Percentiles rank a stretch among this genome's conserved stretches.
These are phyloP conservation scores for Channa striata DNA, from an alignment of 2,797 vertebrate genomes.

Conservation along the genomic window DNA sequence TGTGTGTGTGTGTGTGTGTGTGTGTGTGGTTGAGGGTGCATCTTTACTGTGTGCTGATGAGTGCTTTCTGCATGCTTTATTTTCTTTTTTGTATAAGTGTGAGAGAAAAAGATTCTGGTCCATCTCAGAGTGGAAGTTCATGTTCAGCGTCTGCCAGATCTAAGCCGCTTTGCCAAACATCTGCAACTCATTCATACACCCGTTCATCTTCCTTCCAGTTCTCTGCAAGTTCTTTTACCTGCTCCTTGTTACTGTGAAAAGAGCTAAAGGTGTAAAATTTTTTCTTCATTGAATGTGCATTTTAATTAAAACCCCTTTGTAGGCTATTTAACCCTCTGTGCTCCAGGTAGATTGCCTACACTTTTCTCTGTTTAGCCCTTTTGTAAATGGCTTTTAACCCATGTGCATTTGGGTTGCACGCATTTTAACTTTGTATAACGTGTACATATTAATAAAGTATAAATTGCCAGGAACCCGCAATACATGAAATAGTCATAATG, in stretches of 20 bases:
- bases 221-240: constrained; percentile 28
- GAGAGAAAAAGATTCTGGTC: constrained; percentile 57
- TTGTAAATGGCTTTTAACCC: background rate
- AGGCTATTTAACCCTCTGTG: background rate
- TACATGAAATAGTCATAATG: background rate
- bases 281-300: background rate
- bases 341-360: background rate
- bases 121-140: constrained; percentile 84
- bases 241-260: constrained; percentile 51
- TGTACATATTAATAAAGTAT: background rate
- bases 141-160: constrained; percentile 91
- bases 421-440: too few species aligned
- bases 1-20: constrained; percentile 34
- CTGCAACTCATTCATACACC: constrained; percentile 65
- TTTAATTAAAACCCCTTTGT: background rate
- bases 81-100: constrained; percentile 28
- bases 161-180: constrained; percentile 80
- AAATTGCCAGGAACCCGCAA: background rate
- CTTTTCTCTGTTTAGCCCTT: background rate
- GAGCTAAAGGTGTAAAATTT: constrained; percentile 54
- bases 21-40: constrained; percentile 28
- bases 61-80: constrained; percentile 46
- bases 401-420: too few species aligned
- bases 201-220: constrained; percentile 47
- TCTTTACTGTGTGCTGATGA: constrained; percentile 19